Percentiles rank a stretch among this genome's conserved stretches.
Evolutionary conservation across 2,797 vertebrate species (phyloP).

Genomic region (Peromyscus aztecus): DNA sequence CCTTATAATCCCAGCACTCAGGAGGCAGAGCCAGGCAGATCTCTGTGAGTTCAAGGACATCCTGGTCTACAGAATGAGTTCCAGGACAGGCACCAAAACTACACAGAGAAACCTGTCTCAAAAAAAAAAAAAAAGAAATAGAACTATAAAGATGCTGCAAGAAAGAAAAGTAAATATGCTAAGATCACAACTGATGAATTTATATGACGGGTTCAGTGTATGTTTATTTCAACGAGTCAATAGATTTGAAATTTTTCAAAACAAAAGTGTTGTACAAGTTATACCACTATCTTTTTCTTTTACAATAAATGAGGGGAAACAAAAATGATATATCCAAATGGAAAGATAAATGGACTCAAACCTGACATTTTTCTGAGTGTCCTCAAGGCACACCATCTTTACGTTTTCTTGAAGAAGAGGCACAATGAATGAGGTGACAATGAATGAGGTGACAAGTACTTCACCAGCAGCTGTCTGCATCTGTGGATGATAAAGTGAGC

Average conservation of each 20-base stretch:
- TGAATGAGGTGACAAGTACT: background rate
- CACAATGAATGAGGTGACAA: accelerated
- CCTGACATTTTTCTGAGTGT: background rate
- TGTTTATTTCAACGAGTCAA: background rate
- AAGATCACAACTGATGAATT: background rate
- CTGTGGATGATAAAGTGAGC: background rate
- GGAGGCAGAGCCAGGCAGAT: no score
- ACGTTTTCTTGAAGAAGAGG: background rate
- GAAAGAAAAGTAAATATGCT: background rate
- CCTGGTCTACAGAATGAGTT: no score
- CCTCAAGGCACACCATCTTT: background rate
- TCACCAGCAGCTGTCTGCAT: background rate
- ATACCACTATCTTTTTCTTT: background rate
- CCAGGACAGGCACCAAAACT: no score
- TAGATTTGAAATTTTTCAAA: background rate
- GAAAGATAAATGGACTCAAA: background rate
- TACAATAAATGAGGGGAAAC: background rate
- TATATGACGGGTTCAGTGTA: background rate
- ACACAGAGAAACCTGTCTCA: no score
- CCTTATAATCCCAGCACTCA: no score
- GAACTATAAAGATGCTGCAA: background rate
- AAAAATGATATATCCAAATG: background rate
- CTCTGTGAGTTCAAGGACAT: no score
- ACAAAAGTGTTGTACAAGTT: background rate
- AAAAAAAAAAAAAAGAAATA: background rate